Evolutionary conservation across 2,888 invertebrate species (phyloP).

Genomic region (Rhimphoctona megacephalus): DNA sequence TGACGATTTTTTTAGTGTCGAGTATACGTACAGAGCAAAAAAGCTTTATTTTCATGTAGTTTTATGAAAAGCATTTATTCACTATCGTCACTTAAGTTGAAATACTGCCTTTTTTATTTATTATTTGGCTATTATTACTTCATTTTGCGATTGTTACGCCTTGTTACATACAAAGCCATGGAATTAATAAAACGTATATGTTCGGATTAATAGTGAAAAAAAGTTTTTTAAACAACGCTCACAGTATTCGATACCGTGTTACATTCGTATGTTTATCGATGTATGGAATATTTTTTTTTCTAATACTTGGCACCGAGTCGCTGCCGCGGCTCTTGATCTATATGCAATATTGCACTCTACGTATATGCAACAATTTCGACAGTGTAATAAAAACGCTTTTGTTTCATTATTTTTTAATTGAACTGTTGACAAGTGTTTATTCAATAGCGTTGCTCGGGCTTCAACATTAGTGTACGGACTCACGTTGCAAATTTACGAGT

Average conservation of each 20-base stretch:
- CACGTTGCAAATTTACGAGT: neutral
- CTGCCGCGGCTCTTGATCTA: neutral
- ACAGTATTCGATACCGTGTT: neutral
- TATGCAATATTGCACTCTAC: neutral
- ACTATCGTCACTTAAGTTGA: neutral
- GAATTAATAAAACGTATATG: neutral
- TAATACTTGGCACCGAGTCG: neutral
- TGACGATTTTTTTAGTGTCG: neutral
- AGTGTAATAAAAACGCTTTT: neutral
- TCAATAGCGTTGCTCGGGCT: neutral
- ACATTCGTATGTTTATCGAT: neutral
- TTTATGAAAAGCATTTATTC: neutral
- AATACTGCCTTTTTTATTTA: neutral
- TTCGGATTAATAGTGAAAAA: neutral
- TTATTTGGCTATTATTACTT: neutral
- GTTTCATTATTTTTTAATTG: neutral
- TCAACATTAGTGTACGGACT: neutral
- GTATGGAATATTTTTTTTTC: neutral
- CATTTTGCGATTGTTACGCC: too few relatives aligned
- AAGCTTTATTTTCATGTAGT: neutral
- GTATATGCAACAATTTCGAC: neutral
- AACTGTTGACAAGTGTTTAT: neutral
- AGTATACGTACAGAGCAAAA: neutral
- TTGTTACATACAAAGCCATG: too few relatives aligned
- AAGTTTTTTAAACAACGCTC: neutral